These are phyloP conservation scores for Brachyalestes nurse DNA, from an alignment of 2,797 vertebrate species.

Conservation along the genomic window DNA sequence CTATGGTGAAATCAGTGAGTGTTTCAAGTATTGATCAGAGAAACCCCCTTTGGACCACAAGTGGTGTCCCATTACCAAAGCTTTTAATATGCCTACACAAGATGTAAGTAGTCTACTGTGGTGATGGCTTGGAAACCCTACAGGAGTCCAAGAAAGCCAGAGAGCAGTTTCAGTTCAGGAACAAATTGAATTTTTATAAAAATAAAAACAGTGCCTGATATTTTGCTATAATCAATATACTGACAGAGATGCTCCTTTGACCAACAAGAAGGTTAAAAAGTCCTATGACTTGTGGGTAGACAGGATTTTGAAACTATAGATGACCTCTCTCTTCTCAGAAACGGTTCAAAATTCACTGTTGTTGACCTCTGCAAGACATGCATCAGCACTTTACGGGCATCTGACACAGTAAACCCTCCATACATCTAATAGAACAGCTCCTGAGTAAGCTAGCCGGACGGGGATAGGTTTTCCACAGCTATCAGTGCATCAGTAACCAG, in stretches of 20 bases:
- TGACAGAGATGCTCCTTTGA: not conserved
- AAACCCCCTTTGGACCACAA: constrained; percentile 6
- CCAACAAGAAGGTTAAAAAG: not conserved
- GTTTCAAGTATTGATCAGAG: constrained; percentile 39
- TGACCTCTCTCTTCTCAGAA: constrained; percentile 20
- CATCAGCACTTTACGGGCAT: constrained; percentile 24
- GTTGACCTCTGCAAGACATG: constrained; percentile 17
- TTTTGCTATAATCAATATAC: not conserved
- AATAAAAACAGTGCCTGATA: not conserved
- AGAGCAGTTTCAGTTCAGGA: not conserved
- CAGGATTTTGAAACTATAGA: constrained; percentile 12
- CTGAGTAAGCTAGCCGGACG: constrained; percentile 13
- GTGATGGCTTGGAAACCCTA: not conserved
- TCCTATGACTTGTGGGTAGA: not conserved
- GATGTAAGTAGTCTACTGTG: not conserved
- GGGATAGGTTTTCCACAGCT: constrained; percentile 38
- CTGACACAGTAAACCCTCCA: constrained; percentile 48
- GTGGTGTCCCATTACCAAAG: constrained; percentile 20
- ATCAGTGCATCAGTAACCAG: constrained; percentile 49
- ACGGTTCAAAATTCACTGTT: constrained; percentile 16
- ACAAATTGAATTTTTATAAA: not conserved
- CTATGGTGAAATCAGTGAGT: constrained; percentile 9
- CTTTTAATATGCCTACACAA: constrained; percentile 36
- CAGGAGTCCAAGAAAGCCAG: not conserved
- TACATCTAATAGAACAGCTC: constrained; percentile 14